phyloP scores from a whole-genome alignment of 2,888 invertebrate species.

The Acleris literana region DNA sequence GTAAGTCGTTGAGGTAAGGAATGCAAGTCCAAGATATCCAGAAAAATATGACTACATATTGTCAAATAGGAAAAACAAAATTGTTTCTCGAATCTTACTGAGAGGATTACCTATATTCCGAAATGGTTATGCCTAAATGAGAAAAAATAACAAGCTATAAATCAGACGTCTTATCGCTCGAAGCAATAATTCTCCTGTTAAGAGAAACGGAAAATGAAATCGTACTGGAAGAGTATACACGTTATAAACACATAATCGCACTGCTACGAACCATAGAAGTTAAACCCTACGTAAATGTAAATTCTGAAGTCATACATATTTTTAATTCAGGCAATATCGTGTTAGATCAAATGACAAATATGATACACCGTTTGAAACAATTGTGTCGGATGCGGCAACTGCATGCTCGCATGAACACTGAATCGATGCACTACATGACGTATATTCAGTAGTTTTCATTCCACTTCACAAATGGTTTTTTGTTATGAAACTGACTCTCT shows the following conservation, averaged over 20 bases:
- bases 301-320: too few relatives aligned
- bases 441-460: background rate
- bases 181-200: constrained; percentile 1
- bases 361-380: constrained; percentile 44
- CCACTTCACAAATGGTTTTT: background rate
- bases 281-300: too few relatives aligned
- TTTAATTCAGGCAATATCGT: constrained; percentile 34
- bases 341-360: constrained; percentile 43
- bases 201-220: background rate
- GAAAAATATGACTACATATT: too few relatives aligned
- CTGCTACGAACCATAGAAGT: too few relatives aligned
- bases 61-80: too few relatives aligned
- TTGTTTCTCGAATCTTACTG: background rate
- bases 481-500: background rate
- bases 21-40: too few relatives aligned
- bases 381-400: constrained; percentile 50
- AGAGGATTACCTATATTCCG: background rate
- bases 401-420: constrained; percentile 46
- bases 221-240: background rate
- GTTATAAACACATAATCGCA: background rate
- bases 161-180: constrained; percentile 4
- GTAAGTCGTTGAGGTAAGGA: too few relatives aligned
- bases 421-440: constrained; percentile 49
- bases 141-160: constrained; percentile 10
- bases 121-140: background rate